Base-by-base conservation (phyloP, 2,888 invertebrate species). In the Ormyrus thymus region DNA sequence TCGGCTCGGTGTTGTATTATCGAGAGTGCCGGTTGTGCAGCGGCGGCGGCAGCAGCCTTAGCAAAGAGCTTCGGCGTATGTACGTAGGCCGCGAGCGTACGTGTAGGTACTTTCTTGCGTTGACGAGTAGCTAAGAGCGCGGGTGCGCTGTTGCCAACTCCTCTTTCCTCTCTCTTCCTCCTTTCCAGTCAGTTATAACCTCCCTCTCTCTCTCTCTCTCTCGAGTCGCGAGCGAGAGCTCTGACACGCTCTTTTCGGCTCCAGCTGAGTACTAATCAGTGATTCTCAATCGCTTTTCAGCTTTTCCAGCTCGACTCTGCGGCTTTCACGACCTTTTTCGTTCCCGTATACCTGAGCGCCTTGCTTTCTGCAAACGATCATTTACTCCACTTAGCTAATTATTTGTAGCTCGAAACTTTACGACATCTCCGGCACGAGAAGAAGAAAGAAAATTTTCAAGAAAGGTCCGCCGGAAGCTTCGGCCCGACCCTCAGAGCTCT, bases 131-230 rank as follows among this genome's bases (percentile, higher is more conserved):
- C 46, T 13, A 50, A 29, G 48, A 46, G 59, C 48, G 72, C 61
- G 72, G 9, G 65, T 29, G 59, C 70, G 88, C 87, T 87, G 88
- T 88, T 88, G 88, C 88, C 88, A 84, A 84, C 86, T 86, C 84
- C 76, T 82, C 83, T 81, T 81, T 81, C 81, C 74, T 81, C 84
- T 83, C 83, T 80, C 81, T 79, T 79, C 79, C 82, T 77, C 76
- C 68, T 59, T 79, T 79, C 75, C 68, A 75, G 72, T 68, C 76
- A 74, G 79, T 71, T 70, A 80, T 77, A 74, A 72, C 77, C 76
- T 61, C 61, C 58, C 9, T 51, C 7, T 61, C 72, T 51, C 69
- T 46, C 61, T 46, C 59, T 68, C 64, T 56, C 13, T 51, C 46
- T 62, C 43, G 73, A 55, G 65, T 9, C 61, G 51, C 59, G n/a